Percentiles rank a stretch among this genome's conserved stretches.
phyloP scores from a whole-genome alignment of 1,140 invertebrate genomes.

The Eumeta japonica region DNA sequence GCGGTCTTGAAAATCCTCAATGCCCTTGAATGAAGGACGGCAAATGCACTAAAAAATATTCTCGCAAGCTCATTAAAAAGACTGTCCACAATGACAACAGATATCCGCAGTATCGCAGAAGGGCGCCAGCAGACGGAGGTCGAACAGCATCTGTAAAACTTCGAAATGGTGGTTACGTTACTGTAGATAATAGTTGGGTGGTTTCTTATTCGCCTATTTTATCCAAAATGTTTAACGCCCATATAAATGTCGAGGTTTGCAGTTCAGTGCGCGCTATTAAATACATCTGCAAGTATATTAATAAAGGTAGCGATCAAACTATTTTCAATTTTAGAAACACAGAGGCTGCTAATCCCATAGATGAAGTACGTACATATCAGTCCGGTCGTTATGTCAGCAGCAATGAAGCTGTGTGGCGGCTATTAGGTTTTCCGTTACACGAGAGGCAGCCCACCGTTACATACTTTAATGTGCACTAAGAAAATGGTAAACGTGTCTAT shows the following conservation, averaged over 20 bases:
- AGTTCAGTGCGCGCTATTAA: conserved; percentile 29
- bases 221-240: conserved; percentile 23
- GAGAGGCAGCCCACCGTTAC: no score
- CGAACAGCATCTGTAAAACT: no score
- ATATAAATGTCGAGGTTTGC: no score
- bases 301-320: no score
- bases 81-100: conserved; percentile 19
- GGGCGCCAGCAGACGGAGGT: no score
- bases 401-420: no score
- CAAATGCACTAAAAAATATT: no score
- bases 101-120: conserved; percentile 20
- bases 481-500: no score
- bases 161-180: no score
- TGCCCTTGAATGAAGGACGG: conserved; percentile 24
- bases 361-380: conserved; percentile 19
- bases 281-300: no score
- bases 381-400: no score
- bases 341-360: conserved; percentile 14
- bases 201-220: conserved; percentile 35
- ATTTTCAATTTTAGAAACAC: conserved; percentile 21
- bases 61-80: conserved; percentile 9
- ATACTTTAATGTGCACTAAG: conserved; percentile 16
- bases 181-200: conserved; percentile 42
- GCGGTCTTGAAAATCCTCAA: conserved; percentile 15
- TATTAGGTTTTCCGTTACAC: no score